A percentile compares a stretch with the other conserved stretches of the same genome.
Conservation (phyloP, 1,140 invertebrate genomes). For the Trachymyrmex septentrionalis region DNA sequence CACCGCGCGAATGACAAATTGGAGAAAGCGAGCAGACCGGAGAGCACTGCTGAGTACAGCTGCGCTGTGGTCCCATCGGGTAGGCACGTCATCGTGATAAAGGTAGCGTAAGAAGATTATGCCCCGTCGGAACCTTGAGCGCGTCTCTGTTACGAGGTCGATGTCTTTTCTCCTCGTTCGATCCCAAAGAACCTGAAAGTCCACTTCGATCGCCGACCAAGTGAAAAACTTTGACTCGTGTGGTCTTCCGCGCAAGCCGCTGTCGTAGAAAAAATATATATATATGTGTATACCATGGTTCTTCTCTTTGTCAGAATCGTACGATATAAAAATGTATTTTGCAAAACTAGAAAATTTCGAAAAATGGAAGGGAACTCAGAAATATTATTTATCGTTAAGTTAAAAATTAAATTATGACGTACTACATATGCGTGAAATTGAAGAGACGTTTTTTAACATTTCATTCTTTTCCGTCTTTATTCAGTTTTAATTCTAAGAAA, state of each 20-base stretch:
- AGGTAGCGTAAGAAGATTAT: constrained; percentile 70
- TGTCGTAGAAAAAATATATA: not conserved
- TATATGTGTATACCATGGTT: not conserved
- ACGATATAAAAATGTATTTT: not conserved
- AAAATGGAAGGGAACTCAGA: no score
- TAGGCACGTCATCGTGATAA: constrained; percentile 75
- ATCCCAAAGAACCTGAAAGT: constrained; percentile 63
- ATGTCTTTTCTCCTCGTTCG: constrained; percentile 56
- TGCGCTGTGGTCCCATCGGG: constrained; percentile 43
- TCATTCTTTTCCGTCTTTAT: not conserved
- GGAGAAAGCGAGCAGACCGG: constrained; percentile 79
- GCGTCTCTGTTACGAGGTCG: constrained; percentile 52
- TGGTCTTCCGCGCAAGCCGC: constrained; percentile 45
- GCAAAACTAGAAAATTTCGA: not conserved
- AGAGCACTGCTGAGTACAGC: constrained; percentile 47
- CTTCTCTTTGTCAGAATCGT: constrained; percentile 17
- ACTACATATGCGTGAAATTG: no score
- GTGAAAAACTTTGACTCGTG: constrained; percentile 62
- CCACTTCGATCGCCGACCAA: constrained; percentile 49
- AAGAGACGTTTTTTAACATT: not conserved
- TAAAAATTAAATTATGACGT: not conserved
- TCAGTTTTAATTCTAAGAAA: no score
- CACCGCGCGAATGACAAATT: constrained; percentile 79
- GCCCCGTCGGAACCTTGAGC: constrained; percentile 57
- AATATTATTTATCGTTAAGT: not conserved